Base-by-base conservation (phyloP, 2,888 invertebrate species). In the Oscheius sp. region DNA sequence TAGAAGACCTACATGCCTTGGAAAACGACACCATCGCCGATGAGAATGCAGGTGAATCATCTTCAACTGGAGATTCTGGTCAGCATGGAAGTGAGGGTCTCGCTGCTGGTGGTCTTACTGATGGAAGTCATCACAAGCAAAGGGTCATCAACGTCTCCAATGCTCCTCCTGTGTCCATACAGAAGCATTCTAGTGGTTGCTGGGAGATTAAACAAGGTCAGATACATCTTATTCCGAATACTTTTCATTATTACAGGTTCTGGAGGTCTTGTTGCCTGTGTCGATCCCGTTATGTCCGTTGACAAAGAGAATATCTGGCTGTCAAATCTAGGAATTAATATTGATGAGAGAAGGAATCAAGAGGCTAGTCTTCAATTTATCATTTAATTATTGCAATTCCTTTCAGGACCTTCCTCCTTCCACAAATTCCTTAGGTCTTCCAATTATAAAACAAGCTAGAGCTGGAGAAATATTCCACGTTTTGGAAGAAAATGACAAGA, bases 111-210 rank as follows among this genome's bases (percentile, higher is more conserved):
- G 61, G 66, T 27, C 27, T 75, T 7, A 69, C 29, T 56, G 74
- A 77, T n/a, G 56, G 68, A 35, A 23, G 56, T 55, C 78, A 78
- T 73, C 76, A 76, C n/a, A 78, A 75, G 84, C 84, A 85, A 78
- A 77, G 86, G 46, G 86, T 86, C 16, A 86, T 86, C 75, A 85
- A 85, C 74, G 85, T 86, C 18, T 85, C 85, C 13, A 86, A 86
- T 71, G 86, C 86, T 25, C 86, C 86, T 45, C 86, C 86, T 1
- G 86, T 86, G 13, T 84, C 85, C 7, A 75, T 86, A 55, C 76
- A 75, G 55, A 55, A 82, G 7, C 80, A 77, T 61, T 72, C 74
- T 18, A 80, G 80, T 43, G 85, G 85, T 49, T 73, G 75, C 35
- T 86, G 85, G 85, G 82, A 84, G 69, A 85, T 86, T 71, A 85